Conservation (phyloP, 1,140 invertebrate species). For the Drosophila equinoxialis region DNA sequence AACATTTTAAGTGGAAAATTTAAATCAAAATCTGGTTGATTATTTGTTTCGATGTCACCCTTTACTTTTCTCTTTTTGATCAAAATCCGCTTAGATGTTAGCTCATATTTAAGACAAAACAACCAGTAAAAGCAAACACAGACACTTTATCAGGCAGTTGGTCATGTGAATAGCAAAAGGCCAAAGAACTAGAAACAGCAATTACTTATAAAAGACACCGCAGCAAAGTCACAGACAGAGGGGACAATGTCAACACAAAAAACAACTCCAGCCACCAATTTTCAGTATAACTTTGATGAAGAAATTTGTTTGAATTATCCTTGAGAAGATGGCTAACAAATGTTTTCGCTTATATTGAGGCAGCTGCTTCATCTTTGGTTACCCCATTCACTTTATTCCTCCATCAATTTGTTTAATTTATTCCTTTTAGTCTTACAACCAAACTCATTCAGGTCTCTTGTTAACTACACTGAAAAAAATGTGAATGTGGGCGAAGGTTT, state of each 20-base stretch:
- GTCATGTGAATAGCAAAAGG: neutral
- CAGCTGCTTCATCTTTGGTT: slow-evolving; percentile 41
- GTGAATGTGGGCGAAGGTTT: neutral
- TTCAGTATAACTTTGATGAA: slow-evolving; percentile 52
- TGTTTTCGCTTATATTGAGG: slow-evolving; percentile 13
- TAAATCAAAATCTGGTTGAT: slow-evolving; percentile 34
- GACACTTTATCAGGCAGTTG: slow-evolving; percentile 36
- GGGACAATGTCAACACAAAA: slow-evolving; percentile 5
- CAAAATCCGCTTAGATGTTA: slow-evolving; percentile 63
- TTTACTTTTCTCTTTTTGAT: slow-evolving; percentile 21
- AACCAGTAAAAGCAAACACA: slow-evolving; percentile 71
- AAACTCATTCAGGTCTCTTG: slow-evolving; percentile 41
- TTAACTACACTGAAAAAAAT: neutral
- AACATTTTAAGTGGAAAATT: slow-evolving; percentile 30
- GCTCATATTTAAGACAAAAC: slow-evolving; percentile 56
- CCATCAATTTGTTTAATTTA: slow-evolving; percentile 51
- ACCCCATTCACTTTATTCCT: slow-evolving; percentile 25
- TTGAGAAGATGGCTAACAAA: slow-evolving; percentile 27
- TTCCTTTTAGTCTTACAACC: slow-evolving; percentile 50
- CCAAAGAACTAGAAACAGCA: slow-evolving; percentile 11
- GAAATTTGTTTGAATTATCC: slow-evolving; percentile 62
- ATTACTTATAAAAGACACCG: slow-evolving; percentile 16
- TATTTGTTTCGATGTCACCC: slow-evolving; percentile 70
- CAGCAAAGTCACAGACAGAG: neutral
- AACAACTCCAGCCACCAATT: slow-evolving; percentile 16